Conservation (phyloP, 2,888 invertebrate species). For the Coenonympha arcania region DNA sequence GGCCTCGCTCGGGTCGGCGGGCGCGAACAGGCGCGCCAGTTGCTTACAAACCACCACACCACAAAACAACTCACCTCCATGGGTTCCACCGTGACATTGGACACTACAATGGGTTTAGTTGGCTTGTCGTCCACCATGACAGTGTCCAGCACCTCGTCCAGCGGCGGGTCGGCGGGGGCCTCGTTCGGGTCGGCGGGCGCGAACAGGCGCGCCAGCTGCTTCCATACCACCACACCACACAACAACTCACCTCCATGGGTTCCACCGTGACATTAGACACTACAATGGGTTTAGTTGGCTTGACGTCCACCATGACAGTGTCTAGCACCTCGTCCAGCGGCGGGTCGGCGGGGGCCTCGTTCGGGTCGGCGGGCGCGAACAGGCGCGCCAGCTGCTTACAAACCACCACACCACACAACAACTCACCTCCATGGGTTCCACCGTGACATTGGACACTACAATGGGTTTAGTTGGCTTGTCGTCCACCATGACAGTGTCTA, state of each 20-base stretch:
- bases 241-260: slow-evolving; percentile 50
- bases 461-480: slow-evolving; percentile 19
- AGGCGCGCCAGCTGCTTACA: slow-evolving; percentile 77
- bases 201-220: slow-evolving; percentile 75
- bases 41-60: too few relatives aligned
- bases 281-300: slow-evolving; percentile 24
- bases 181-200: slow-evolving; percentile 34
- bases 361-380: slow-evolving; percentile 43
- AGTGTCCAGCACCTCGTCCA: slow-evolving; percentile 20
- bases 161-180: slow-evolving; percentile 24
- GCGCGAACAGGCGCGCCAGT: slow-evolving; percentile 66
- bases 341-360: slow-evolving; percentile 26
- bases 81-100: slow-evolving; percentile 46
- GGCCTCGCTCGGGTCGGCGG: slow-evolving; percentile 23
- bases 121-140: slow-evolving; percentile 20
- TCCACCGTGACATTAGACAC: slow-evolving; percentile 43
- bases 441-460: slow-evolving; percentile 39
- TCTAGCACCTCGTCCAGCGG: slow-evolving; percentile 19
- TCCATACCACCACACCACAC: too few relatives aligned
- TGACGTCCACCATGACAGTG: slow-evolving; percentile 17
- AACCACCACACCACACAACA: too few relatives aligned
- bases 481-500: slow-evolving; percentile 18
- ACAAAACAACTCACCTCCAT: slow-evolving; percentile 61
- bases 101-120: slow-evolving; percentile 27
- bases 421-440: slow-evolving; percentile 55